phyloP scores from a whole-genome alignment of 2,888 invertebrate genomes.

The Ophraella communa region DNA sequence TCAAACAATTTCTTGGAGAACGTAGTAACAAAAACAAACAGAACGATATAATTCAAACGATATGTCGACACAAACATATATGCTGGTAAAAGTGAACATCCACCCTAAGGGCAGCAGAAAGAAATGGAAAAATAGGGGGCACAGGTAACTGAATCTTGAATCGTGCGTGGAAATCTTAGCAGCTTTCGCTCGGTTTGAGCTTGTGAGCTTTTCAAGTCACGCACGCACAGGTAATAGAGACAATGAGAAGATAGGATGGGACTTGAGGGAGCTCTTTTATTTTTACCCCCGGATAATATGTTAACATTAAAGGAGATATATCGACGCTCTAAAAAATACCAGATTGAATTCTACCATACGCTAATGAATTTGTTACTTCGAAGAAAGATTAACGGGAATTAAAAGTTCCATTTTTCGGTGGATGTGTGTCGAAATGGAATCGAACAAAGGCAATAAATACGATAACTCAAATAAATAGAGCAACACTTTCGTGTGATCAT shows the following conservation, averaged over 20 bases:
- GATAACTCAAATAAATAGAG: neutral
- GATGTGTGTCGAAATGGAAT: neutral
- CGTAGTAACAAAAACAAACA: slow-evolving; percentile 25
- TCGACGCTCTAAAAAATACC: neutral
- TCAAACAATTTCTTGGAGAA: slow-evolving; percentile 10
- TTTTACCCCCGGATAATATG: slow-evolving; percentile 31
- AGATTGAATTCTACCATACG: neutral
- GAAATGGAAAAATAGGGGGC: slow-evolving; percentile 34
- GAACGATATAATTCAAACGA: neutral
- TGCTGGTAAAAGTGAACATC: slow-evolving; percentile 27
- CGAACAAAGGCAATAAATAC: neutral
- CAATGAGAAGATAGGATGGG: slow-evolving; percentile 43
- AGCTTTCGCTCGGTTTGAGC: slow-evolving; percentile 31
- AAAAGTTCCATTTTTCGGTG: neutral
- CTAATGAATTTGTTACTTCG: neutral
- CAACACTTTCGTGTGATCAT: neutral
- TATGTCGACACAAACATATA: slow-evolving; percentile 11
- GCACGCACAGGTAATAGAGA: slow-evolving; percentile 48
- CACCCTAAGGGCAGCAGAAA: slow-evolving; percentile 12
- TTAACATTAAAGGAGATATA: slow-evolving; percentile 22
- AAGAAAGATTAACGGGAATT: neutral
- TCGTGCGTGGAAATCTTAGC: slow-evolving; percentile 45
- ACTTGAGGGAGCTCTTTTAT: slow-evolving; percentile 41
- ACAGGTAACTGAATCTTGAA: slow-evolving; percentile 49
- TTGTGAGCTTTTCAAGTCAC: slow-evolving; percentile 46